Conservation (phyloP, 1,140 invertebrate species). For the Heliconius eleuchia region DNA sequence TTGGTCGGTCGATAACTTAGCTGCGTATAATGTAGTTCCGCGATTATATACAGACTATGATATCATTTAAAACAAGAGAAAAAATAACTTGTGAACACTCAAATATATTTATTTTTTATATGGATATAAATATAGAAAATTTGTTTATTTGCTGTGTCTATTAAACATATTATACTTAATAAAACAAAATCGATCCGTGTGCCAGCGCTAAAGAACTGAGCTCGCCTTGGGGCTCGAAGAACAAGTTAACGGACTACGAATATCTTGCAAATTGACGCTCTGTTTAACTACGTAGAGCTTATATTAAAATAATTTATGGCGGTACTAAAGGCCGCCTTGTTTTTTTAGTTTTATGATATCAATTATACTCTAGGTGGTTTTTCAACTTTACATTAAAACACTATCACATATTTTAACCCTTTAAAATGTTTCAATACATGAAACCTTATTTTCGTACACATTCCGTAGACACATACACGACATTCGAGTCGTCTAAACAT, state of each 20-base stretch:
- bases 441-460: neutral
- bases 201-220: slow-evolving; percentile 32
- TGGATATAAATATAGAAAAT: neutral
- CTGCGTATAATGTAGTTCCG: slow-evolving; percentile 40
- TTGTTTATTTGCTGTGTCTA: neutral
- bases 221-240: slow-evolving; percentile 37
- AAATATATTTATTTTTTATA: neutral
- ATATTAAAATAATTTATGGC: slow-evolving; percentile 42
- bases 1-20: slow-evolving; percentile 72
- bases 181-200: slow-evolving; percentile 18
- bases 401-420: neutral
- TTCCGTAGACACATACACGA: slow-evolving; percentile 16
- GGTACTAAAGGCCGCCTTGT: slow-evolving; percentile 29
- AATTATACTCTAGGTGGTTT: slow-evolving; percentile 17
- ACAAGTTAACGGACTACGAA: slow-evolving; percentile 42
- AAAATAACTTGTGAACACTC: neutral
- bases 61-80: slow-evolving; percentile 52
- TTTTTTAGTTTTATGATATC: slow-evolving; percentile 30
- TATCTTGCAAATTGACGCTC: slow-evolving; percentile 41
- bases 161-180: neutral
- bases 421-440: neutral
- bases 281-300: slow-evolving; percentile 43
- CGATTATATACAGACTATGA: slow-evolving; percentile 49
- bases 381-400: slow-evolving; percentile 10
- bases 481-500: slow-evolving; percentile 6